phyloP scores from a whole-genome alignment of 1,140 invertebrate genomes.

The Phocides pigmalion region DNA sequence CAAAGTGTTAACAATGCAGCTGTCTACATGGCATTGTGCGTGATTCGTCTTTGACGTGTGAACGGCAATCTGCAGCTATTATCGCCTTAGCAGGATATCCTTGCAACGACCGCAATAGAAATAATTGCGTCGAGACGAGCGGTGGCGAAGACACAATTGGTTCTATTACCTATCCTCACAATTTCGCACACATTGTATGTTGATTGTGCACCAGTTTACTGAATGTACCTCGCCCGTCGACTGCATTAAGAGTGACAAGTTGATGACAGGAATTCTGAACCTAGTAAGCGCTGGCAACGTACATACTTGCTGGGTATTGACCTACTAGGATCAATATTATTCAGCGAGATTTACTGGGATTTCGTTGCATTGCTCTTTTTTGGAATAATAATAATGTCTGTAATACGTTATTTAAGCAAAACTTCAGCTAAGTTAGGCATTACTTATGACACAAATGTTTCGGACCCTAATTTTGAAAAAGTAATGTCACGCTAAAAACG shows the following conservation, averaged over 20 bases:
- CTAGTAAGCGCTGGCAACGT: background rate
- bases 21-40: background rate
- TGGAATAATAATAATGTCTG: too few relatives aligned
- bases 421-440: too few relatives aligned
- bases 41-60: constrained; percentile 23
- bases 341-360: too few relatives aligned
- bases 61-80: constrained; percentile 23
- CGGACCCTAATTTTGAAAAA: too few relatives aligned
- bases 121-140: constrained; percentile 24
- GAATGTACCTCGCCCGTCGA: background rate
- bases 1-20: too few relatives aligned
- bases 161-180: constrained; percentile 14
- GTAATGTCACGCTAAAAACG: too few relatives aligned
- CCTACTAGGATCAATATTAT: background rate
- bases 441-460: too few relatives aligned
- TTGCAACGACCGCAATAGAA: constrained; percentile 16
- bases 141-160: constrained; percentile 14
- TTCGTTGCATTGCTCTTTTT: too few relatives aligned
- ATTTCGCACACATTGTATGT: constrained; percentile 4
- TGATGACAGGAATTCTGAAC: constrained; percentile 1
- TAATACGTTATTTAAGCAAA: too few relatives aligned
- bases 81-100: constrained; percentile 30
- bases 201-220: constrained; percentile 1
- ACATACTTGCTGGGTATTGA: background rate
- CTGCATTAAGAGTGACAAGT: background rate